A percentile compares a stretch with the other conserved stretches of the same genome.
These are phyloP conservation scores for Glyptemys insculpta DNA, from an alignment of 2,797 vertebrate species.

Conservation along the genomic window DNA sequence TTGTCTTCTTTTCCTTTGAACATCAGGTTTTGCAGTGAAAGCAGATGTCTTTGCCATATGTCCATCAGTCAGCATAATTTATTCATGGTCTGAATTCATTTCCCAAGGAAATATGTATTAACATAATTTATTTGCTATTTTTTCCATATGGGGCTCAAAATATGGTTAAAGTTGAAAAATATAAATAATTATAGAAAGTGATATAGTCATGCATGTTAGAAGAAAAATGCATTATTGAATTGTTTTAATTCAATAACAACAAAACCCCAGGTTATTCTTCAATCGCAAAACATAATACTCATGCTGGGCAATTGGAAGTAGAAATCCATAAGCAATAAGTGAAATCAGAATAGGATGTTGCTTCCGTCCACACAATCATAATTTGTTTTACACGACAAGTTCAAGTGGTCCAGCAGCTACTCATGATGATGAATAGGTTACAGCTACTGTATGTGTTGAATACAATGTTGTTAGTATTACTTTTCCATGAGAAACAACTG, in stretches of 20 bases:
- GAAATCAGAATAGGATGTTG: background rate
- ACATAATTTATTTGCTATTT: background rate
- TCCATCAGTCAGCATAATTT: background rate
- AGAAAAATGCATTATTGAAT: background rate
- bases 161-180: background rate
- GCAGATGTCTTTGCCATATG: background rate
- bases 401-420: background rate
- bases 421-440: background rate
- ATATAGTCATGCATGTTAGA: background rate
- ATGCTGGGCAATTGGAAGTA: background rate
- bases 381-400: background rate
- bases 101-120: background rate
- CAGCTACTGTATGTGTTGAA: background rate
- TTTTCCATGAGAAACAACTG: background rate
- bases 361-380: background rate
- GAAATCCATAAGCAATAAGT: background rate
- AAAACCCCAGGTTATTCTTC: background rate
- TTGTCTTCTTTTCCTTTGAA: constrained; percentile 14
- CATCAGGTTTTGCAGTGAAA: constrained; percentile 4
- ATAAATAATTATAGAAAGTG: background rate
- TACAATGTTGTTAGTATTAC: background rate
- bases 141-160: background rate
- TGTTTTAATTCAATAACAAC: background rate
- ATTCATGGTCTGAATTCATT: constrained; percentile 12
- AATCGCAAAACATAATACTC: background rate